Base-by-base conservation (phyloP, 1,140 invertebrate species). In the Cotesia vestalis region DNA sequence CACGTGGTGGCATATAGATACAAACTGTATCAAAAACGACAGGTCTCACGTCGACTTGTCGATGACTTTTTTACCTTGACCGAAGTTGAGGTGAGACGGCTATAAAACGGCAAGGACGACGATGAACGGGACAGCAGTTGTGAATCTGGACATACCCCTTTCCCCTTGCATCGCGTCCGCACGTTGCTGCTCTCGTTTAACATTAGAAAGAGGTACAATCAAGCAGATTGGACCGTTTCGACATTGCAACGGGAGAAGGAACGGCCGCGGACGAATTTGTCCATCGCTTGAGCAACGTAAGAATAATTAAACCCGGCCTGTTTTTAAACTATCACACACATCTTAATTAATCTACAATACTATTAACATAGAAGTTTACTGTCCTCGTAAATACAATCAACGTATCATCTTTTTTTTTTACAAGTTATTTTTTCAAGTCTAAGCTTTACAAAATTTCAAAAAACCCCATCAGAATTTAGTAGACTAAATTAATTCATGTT, bases 121-220 rank as follows among this genome's bases (percentile, higher is more conserved):
- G 83, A 81, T 83, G 82, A 76, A 84, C 80, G 78, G 81, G 82
- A 82, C 83, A 83, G 81, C 81, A 80, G 81, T 81, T 79, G 78
- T 79, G 80, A 79, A 83, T 81, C 80, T 82, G 83, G 76, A 76
- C 76, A 80, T 77, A 81, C 81, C 82, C 81, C 77, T 81, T 82
- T 77, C 78, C 80, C 73, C 78, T 81, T 75, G 80, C 80, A 78
- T 77, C 76, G 79, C 82, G 77, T 83, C 83, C 82, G 71, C 83
- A 76, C 78, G 79, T 80, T 76, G 80, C 82, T 84, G 80, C 79
- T 82, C 80, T 79, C 80, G 75, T 81, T 83, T 82, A 80, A 84
- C 78, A 83, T 83, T 80, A 80, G 79, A 83, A 83, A 81, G 73
- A 82, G 75, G 79, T 79, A 63, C 75, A 77, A 80, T 80, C 78